Percentiles rank a stretch among this genome's conserved stretches.
Conservation (phyloP, 2,113 vertebrate genomes). For the Coreoperca whiteheadi region DNA sequence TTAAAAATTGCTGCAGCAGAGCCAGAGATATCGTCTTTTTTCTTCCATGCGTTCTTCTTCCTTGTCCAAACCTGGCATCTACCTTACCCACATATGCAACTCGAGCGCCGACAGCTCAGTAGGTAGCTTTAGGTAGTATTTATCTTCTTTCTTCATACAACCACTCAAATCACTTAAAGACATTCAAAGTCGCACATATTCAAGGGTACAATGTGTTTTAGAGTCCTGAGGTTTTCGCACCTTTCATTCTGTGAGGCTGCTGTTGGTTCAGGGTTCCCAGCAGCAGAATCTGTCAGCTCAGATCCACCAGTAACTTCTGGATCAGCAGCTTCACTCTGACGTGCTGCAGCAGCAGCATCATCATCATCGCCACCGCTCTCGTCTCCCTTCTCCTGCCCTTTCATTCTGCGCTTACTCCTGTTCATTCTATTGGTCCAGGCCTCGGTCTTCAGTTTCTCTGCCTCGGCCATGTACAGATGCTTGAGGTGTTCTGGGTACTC, state of each 20-base stretch:
- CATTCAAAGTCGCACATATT: not conserved
- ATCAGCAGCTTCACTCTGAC: not conserved
- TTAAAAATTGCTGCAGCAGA: no score
- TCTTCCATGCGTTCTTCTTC: no score
- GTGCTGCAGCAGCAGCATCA: not conserved
- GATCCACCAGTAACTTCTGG: conserved; percentile 21
- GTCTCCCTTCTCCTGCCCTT: conserved; percentile 22
- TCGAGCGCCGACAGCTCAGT: no score
- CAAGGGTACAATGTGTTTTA: no score
- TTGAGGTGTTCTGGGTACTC: conserved; percentile 93
- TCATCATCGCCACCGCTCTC: not conserved
- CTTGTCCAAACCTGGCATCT: no score
- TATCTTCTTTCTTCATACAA: no score
- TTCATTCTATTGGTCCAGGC: conserved; percentile 67
- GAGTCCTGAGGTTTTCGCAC: conserved; percentile 6
- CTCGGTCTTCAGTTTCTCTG: conserved; percentile 86
- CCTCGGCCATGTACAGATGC: conserved; percentile 94
- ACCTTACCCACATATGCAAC: no score
- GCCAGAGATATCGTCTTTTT: no score
- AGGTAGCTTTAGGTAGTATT: no score
- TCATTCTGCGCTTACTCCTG: conserved; percentile 66
- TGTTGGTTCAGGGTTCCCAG: conserved; percentile 12
- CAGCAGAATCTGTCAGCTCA: conserved; percentile 19
- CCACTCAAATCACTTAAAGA: not conserved
- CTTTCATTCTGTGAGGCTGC: conserved; percentile 35